phyloP scores from a whole-genome alignment of 2,113 vertebrate species.

The Heptranchias perlo region DNA sequence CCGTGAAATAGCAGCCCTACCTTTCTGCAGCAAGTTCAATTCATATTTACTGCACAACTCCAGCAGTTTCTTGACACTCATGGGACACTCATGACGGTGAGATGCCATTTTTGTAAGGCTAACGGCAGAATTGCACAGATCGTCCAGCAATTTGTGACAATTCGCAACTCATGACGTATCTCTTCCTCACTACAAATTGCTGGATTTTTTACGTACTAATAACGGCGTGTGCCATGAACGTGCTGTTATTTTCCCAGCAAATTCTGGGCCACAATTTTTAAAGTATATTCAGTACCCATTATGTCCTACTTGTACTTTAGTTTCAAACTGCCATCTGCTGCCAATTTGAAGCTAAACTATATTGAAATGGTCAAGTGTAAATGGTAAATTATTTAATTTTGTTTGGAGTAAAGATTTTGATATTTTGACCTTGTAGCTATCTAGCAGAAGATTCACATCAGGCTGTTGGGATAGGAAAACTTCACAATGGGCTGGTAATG shows the following conservation, averaged over 20 bases:
- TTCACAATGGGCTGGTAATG: neutral
- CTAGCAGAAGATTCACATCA: neutral
- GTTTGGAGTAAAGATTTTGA: neutral
- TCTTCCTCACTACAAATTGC: neutral
- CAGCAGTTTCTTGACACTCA: neutral
- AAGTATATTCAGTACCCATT: neutral
- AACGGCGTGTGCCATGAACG: neutral
- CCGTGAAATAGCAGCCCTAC: neutral
- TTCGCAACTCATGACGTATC: neutral
- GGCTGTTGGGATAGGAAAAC: neutral
- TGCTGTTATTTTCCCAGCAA: neutral
- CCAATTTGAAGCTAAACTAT: neutral
- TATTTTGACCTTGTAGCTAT: no score
- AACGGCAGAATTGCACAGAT: neutral
- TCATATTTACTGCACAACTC: neutral
- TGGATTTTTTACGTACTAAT: neutral
- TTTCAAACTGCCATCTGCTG: neutral
- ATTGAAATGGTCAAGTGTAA: no score
- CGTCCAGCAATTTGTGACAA: neutral
- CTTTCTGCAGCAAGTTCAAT: neutral
- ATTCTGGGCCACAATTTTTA: neutral
- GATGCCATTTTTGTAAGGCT: neutral
- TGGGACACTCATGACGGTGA: neutral
- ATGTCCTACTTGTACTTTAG: neutral
- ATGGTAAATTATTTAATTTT: neutral